Evolutionary conservation across 2,113 vertebrate genomes (phyloP).

Genomic region (Tyrannus savana): DNA sequence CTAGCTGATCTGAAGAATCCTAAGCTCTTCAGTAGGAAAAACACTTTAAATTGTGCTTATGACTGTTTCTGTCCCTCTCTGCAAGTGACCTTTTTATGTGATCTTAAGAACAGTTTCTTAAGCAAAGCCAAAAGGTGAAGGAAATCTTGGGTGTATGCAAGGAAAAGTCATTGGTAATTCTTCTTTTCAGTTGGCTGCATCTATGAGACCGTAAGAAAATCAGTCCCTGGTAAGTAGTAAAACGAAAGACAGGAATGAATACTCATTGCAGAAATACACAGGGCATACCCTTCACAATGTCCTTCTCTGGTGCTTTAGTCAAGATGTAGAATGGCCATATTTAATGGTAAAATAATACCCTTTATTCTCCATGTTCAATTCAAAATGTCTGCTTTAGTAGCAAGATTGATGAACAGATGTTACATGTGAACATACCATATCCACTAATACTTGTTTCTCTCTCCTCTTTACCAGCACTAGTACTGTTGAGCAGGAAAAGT

Average conservation of each 20-base stretch:
- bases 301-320: neutral
- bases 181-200: neutral
- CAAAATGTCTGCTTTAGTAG: neutral
- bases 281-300: neutral
- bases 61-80: neutral
- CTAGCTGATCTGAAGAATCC: neutral
- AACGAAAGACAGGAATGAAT: neutral
- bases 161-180: neutral
- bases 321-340: neutral
- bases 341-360: neutral
- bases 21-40: neutral
- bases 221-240: rapidly evolving
- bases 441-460: neutral
- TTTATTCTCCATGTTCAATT: neutral
- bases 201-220: neutral
- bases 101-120: neutral
- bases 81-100: neutral
- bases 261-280: neutral
- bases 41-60: neutral
- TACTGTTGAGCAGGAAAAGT: neutral
- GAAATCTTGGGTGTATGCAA: neutral
- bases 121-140: neutral
- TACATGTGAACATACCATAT: neutral
- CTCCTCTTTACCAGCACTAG: neutral
- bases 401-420: neutral